Conservation (phyloP, 2,888 invertebrate species). For the Scaptomyza cyrtandrae region DNA sequence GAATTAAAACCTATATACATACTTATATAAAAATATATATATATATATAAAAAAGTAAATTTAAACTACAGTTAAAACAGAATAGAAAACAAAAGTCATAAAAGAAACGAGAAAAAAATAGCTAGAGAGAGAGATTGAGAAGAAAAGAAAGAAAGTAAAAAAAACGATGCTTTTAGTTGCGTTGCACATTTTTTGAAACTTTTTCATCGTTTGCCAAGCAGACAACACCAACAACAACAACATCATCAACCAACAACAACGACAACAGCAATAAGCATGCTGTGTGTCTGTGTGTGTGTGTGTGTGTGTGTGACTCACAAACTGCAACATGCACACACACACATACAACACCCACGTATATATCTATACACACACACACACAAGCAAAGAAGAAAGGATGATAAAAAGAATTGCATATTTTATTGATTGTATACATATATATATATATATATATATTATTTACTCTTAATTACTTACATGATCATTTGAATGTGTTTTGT, state of each 20-base stretch:
- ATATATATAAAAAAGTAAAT: constrained; percentile 57
- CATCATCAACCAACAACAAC: constrained; percentile 40
- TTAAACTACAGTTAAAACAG: constrained; percentile 71
- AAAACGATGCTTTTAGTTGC: constrained; percentile 75
- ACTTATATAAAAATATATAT: constrained; percentile 57
- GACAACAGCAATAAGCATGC: constrained; percentile 47
- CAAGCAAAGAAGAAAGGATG: constrained; percentile 28
- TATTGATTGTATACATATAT: constrained; percentile 55
- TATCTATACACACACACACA: constrained; percentile 29
- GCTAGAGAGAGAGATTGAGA: constrained; percentile 31
- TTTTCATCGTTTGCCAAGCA: constrained; percentile 79
- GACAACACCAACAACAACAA: constrained; percentile 50
- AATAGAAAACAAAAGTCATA: constrained; percentile 57
- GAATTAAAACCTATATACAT: constrained; percentile 51
- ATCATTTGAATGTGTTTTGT: constrained; percentile 51
- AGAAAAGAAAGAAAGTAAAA: constrained; percentile 26
- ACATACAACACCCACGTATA: constrained; percentile 16
- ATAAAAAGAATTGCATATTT: constrained; percentile 51
- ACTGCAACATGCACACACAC: constrained; percentile 26
- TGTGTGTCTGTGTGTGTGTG: constrained; percentile 14
- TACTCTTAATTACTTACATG: constrained; percentile 59
- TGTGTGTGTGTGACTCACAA: constrained; percentile 31
- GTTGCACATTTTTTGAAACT: constrained; percentile 74
- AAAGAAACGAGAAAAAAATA: constrained; percentile 37
- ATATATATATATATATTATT: constrained; percentile 52